A percentile compares a stretch with the other conserved stretches of the same genome.
Evolutionary conservation across 1,140 invertebrate species (phyloP).

Genomic region (Babylonia areolata): DNA sequence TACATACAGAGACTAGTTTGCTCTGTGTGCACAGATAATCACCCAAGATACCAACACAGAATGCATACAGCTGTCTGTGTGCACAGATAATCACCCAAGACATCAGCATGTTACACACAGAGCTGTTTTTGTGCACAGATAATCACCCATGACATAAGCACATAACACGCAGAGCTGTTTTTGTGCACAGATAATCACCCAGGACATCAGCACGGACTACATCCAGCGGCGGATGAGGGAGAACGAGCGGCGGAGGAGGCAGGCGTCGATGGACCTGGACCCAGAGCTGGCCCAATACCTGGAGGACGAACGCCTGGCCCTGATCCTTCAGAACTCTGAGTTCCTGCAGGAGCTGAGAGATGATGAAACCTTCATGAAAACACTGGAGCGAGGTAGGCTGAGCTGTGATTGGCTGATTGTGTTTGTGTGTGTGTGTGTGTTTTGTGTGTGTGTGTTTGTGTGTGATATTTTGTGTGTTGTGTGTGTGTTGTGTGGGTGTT

Average conservation of each 20-base stretch:
- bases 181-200: conserved; percentile 20
- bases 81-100: too few species aligned
- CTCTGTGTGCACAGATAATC: too few species aligned
- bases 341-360: conserved; percentile 91
- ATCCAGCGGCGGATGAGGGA: conserved; percentile 77
- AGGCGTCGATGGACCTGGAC: conserved; percentile 72
- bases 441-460: too few species aligned
- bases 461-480: too few species aligned
- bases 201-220: conserved; percentile 67
- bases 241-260: conserved; percentile 72
- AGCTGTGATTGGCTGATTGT: neutral
- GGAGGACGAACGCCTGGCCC: conserved; percentile 82
- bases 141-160: too few species aligned
- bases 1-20: too few species aligned
- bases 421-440: too few species aligned
- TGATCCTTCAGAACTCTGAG: conserved; percentile 94
- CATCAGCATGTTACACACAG: too few species aligned
- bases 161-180: too few species aligned
- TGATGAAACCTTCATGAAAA: conserved; percentile 93
- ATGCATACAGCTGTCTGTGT: too few species aligned
- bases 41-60: too few species aligned
- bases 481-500: too few species aligned
- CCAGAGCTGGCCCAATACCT: conserved; percentile 80
- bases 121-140: neutral
- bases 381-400: conserved; percentile 81